Evolutionary conservation across 1,140 invertebrate species (phyloP).

Genomic region (Drosophila triauraria): DNA sequence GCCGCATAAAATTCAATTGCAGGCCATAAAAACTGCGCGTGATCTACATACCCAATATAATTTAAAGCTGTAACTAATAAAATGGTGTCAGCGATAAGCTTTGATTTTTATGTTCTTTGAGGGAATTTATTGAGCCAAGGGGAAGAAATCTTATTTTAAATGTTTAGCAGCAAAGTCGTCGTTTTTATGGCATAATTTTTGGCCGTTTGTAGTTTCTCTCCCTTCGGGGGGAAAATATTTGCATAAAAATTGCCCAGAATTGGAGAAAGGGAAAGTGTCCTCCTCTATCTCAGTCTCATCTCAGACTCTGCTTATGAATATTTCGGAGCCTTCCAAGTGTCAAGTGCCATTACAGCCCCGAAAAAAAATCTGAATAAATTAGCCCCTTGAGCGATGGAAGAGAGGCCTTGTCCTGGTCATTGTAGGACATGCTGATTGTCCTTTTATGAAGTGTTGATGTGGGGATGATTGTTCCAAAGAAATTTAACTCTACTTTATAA

Average conservation of each 20-base stretch:
- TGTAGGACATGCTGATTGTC: conserved; percentile 54
- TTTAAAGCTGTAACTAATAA: conserved; percentile 81
- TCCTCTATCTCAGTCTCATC: conserved; percentile 61
- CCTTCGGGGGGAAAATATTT: conserved; percentile 38
- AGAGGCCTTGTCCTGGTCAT: conserved; percentile 32
- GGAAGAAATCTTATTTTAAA: conserved; percentile 73
- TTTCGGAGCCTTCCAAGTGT: conserved; percentile 67
- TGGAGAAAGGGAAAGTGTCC: conserved; percentile 18
- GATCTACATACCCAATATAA: conserved; percentile 71
- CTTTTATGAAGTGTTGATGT: conserved; percentile 73
- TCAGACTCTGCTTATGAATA: conserved; percentile 69
- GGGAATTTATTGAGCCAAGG: conserved; percentile 60
- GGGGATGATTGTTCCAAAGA: conserved; percentile 19
- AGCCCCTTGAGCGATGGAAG: conserved; percentile 22
- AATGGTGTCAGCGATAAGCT: conserved; percentile 70
- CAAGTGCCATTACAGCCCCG: conserved; percentile 42
- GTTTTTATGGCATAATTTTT: conserved; percentile 71
- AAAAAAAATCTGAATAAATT: conserved; percentile 69
- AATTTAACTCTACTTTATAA: conserved; percentile 1
- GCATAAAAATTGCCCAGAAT: conserved; percentile 69
- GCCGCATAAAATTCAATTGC: conserved; percentile 77
- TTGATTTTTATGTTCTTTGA: conserved; percentile 71
- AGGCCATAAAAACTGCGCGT: conserved; percentile 72
- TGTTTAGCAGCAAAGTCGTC: conserved; percentile 62
- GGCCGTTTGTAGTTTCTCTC: conserved; percentile 62